Percentiles rank a stretch among this genome's conserved stretches.
phyloP scores from a whole-genome alignment of 2,797 vertebrate genomes.

The Oryzias dopingdopingensis region DNA sequence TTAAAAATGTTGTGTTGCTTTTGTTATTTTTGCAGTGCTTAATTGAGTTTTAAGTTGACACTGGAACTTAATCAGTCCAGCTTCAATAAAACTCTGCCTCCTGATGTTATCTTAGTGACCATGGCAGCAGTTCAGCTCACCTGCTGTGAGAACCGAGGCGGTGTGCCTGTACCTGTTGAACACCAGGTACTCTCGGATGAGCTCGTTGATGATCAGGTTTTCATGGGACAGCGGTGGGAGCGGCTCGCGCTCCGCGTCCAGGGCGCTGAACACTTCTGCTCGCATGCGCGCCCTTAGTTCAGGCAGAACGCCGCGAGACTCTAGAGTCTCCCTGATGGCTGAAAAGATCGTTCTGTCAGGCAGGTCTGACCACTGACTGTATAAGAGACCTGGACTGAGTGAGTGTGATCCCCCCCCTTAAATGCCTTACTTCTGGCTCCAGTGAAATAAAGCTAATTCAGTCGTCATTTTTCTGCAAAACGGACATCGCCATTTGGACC shows the following conservation, averaged over 20 bases:
- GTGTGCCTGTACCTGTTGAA: slow-evolving; percentile 91
- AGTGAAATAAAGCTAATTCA: too few relatives aligned
- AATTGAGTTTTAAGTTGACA: too few relatives aligned
- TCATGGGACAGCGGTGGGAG: slow-evolving; percentile 84
- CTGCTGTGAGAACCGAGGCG: slow-evolving; percentile 87
- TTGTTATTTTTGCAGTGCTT: too few relatives aligned
- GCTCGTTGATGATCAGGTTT: slow-evolving; percentile 93
- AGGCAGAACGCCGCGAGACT: slow-evolving; percentile 85
- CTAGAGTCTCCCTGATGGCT: slow-evolving; percentile 91
- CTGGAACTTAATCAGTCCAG: too few relatives aligned
- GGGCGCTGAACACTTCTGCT: slow-evolving; percentile 89
- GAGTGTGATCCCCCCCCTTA: too few relatives aligned
- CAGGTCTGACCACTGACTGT: neutral
- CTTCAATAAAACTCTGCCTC: too few relatives aligned
- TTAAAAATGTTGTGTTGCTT: too few relatives aligned
- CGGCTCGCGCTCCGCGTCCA: slow-evolving; percentile 83
- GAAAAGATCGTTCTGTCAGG: neutral
- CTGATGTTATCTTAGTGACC: too few relatives aligned
- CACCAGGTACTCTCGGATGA: slow-evolving; percentile 92
- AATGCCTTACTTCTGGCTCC: too few relatives aligned
- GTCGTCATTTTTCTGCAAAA: too few relatives aligned
- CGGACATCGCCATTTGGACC: too few relatives aligned
- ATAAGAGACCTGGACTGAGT: too few relatives aligned
- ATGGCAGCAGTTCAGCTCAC: slow-evolving; percentile 60
- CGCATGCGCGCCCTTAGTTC: slow-evolving; percentile 90